Conservation (phyloP, 2,113 vertebrate genomes). For the Lophius piscatorius region DNA sequence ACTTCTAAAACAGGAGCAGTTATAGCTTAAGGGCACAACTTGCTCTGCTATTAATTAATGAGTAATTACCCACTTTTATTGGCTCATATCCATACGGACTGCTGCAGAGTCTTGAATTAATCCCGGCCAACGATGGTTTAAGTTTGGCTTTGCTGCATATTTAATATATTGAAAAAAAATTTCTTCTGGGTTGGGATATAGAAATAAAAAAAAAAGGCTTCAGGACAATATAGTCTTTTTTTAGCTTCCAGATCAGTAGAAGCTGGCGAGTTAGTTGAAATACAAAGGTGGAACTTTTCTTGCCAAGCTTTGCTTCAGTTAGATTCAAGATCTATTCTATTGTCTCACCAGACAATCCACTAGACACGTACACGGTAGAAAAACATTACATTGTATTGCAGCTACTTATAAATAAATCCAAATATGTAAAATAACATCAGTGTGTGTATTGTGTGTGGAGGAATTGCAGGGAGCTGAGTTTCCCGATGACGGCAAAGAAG, state of each 20-base stretch:
- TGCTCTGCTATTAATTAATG: slow-evolving; percentile 53
- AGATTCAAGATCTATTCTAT: too few species aligned
- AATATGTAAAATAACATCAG: too few species aligned
- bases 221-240: slow-evolving; percentile 26
- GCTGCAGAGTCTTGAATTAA: slow-evolving; percentile 5
- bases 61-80: slow-evolving; percentile 19
- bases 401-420: too few species aligned
- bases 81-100: too few species aligned
- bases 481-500: too few species aligned
- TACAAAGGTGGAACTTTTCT: too few species aligned
- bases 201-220: slow-evolving; percentile 10
- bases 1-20: slow-evolving; percentile 19
- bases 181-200: slow-evolving; percentile 6
- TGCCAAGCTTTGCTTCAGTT: slow-evolving; percentile 28
- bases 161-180: not conserved
- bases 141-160: not conserved
- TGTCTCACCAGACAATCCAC: too few species aligned
- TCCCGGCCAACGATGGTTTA: slow-evolving; percentile 1
- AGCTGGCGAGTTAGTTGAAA: slow-evolving; percentile 59
- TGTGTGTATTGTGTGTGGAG: too few species aligned
- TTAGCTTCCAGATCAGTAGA: slow-evolving; percentile 48
- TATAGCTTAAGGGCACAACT: slow-evolving; percentile 29
- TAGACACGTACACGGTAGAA: too few species aligned
- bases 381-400: too few species aligned
- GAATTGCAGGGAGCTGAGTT: too few species aligned